Conservation (phyloP, 2,888 invertebrate species). For the Ischnura elegans region DNA sequence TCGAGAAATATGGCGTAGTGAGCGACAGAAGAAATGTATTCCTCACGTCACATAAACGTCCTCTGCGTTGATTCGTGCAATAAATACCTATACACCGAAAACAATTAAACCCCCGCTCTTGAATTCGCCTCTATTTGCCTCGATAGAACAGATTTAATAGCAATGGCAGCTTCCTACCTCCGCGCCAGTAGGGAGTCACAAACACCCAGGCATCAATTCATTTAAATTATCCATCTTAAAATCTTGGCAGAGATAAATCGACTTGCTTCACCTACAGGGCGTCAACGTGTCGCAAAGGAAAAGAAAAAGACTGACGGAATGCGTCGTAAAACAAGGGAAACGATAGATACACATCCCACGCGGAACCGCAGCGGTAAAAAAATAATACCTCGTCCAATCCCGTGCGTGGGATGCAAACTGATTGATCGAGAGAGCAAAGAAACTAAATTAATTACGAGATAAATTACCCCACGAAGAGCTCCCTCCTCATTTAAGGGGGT, state of each 20-base stretch:
- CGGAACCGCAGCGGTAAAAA: background rate
- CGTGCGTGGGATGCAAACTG: background rate
- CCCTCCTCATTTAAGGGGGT: background rate
- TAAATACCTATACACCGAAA: no score
- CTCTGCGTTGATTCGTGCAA: no score
- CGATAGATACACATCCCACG: constrained; percentile 1
- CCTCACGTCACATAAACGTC: no score
- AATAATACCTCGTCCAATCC: background rate
- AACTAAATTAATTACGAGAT: constrained; percentile 58
- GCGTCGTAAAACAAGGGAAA: background rate
- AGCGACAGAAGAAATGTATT: no score
- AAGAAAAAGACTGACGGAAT: background rate
- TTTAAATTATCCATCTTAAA: background rate
- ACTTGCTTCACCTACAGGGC: background rate
- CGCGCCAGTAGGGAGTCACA: background rate
- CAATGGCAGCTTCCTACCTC: no score
- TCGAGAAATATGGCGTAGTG: no score
- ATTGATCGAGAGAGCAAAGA: background rate
- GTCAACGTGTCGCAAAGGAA: background rate
- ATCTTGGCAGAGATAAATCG: background rate
- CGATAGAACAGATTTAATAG: no score
- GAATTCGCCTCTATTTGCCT: no score
- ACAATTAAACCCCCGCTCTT: no score
- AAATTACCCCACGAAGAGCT: constrained; percentile 13
- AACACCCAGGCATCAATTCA: background rate